Conservation (phyloP, 1,140 invertebrate genomes). For the Drosophila pallidifrons region DNA sequence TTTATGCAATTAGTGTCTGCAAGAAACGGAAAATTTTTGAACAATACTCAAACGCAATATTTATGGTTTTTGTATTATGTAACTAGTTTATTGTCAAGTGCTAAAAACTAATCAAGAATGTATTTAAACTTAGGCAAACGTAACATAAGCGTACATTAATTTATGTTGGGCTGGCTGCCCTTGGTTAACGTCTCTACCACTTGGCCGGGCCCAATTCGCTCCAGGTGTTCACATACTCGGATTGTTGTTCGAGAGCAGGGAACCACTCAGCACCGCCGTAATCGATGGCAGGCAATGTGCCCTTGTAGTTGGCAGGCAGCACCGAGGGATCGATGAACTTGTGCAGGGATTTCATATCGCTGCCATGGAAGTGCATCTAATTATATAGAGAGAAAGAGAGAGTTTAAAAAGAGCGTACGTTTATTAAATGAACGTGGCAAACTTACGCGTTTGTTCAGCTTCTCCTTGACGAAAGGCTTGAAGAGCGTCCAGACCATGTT, state of each 20-base stretch:
- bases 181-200: conserved; percentile 53
- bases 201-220: conserved; percentile 88
- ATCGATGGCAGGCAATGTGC: conserved; percentile 90
- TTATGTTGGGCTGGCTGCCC: conserved; percentile 34
- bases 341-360: conserved; percentile 90
- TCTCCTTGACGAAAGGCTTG: conserved; percentile 94
- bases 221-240: conserved; percentile 89
- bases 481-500: conserved; percentile 95
- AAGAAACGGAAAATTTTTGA: neutral
- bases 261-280: conserved; percentile 91
- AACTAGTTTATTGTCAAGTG: conserved; percentile 71
- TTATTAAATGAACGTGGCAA: neutral
- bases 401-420: neutral
- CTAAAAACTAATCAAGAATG: conserved; percentile 69
- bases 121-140: conserved; percentile 53
- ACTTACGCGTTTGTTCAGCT: conserved; percentile 92
- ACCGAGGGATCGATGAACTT: conserved; percentile 89
- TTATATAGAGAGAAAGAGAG: conserved; percentile 69
- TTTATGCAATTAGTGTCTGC: neutral
- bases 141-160: conserved; percentile 64
- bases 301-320: conserved; percentile 90
- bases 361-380: conserved; percentile 92
- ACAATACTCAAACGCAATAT: neutral
- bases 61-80: conserved; percentile 53
- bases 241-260: conserved; percentile 87